Evolutionary conservation across 2,888 invertebrate species (phyloP).

Genomic region (Tiliacea aurago): DNA sequence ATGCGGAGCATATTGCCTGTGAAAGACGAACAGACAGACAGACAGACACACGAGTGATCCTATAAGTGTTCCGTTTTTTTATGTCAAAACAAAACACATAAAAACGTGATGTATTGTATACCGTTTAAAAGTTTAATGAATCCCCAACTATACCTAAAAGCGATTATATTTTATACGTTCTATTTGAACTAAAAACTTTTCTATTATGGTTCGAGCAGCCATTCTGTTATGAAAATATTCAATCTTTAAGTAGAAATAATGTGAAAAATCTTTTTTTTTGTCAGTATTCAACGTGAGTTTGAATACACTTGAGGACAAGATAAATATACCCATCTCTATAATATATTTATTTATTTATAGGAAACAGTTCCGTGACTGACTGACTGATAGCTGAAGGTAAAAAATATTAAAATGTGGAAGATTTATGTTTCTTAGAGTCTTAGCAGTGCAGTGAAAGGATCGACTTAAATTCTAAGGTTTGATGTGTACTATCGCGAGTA

Average conservation of each 20-base stretch:
- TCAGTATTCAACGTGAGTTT: conserved; percentile 53
- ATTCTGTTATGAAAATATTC: conserved; percentile 26
- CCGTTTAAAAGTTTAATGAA: conserved; percentile 26
- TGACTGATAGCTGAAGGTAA: not conserved
- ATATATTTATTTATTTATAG: not conserved
- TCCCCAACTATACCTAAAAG: conserved; percentile 23
- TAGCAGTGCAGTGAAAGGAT: not conserved
- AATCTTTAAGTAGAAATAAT: conserved; percentile 3
- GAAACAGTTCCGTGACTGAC: not conserved
- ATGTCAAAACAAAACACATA: not conserved
- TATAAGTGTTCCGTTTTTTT: no score
- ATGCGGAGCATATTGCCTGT: no score
- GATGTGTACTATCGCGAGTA: no score
- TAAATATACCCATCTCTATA: not conserved
- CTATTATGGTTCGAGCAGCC: not conserved
- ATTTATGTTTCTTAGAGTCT: not conserved
- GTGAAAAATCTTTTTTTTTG: conserved; percentile 63
- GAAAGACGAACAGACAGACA: no score
- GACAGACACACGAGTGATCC: no score
- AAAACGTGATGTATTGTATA: conserved; percentile 43
- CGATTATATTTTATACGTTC: conserved; percentile 41
- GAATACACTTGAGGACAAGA: conserved; percentile 65
- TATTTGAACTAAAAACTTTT: conserved; percentile 10
- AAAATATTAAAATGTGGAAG: not conserved
- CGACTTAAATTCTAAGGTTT: no score